Conservation (phyloP, 1,140 invertebrate species). For the Macrostomum lignano region DNA sequence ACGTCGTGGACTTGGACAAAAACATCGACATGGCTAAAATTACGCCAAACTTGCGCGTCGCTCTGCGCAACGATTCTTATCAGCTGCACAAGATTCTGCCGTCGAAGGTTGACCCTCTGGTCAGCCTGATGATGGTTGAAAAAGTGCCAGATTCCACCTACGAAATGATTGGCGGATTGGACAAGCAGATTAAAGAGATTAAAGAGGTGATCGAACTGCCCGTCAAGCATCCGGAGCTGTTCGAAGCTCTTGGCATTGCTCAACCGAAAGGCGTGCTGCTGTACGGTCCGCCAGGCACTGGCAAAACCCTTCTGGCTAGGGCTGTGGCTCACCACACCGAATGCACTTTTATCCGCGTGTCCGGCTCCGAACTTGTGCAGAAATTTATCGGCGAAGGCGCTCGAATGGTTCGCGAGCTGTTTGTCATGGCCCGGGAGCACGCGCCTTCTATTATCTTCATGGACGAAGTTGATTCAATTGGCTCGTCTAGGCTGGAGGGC, state of each 20-base stretch:
- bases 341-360: slow-evolving; percentile 94
- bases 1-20: slow-evolving; percentile 95
- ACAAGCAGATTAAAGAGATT: slow-evolving; percentile 98
- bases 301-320: slow-evolving; percentile 77
- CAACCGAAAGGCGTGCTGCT: slow-evolving; percentile 93
- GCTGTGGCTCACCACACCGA: slow-evolving; percentile 98
- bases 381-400: slow-evolving; percentile 99
- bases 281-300: slow-evolving; percentile 85
- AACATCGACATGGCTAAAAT: slow-evolving; percentile 96
- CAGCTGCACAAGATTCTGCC: slow-evolving; percentile 93
- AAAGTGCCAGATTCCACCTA: slow-evolving; percentile 97
- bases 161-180: slow-evolving; percentile 96
- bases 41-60: slow-evolving; percentile 83
- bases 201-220: slow-evolving; percentile 98
- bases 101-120: slow-evolving; percentile 96
- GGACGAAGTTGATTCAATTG: slow-evolving; percentile 99
- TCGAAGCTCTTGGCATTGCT: slow-evolving; percentile 92
- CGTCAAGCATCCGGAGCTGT: slow-evolving; percentile 94
- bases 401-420: slow-evolving; percentile 90
- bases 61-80: slow-evolving; percentile 88
- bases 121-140: slow-evolving; percentile 99
- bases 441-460: slow-evolving; percentile 99
- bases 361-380: slow-evolving; percentile 90
- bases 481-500: slow-evolving; percentile 84
- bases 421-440: slow-evolving; percentile 97